These are phyloP conservation scores for Brassicogethes aeneus DNA, from an alignment of 2,888 invertebrate species.

Conservation along the genomic window DNA sequence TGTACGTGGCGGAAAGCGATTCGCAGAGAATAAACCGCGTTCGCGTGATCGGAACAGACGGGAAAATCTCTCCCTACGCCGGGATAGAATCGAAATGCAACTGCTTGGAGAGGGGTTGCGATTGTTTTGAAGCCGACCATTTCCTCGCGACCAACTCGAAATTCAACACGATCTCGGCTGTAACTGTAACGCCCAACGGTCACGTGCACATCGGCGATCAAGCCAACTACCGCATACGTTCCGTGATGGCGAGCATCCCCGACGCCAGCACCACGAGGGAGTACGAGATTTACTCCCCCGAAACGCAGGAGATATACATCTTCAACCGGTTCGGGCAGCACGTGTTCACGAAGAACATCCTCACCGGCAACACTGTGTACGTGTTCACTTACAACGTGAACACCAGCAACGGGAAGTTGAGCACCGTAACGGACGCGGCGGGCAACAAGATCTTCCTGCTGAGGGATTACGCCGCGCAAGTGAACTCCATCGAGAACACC, in stretches of 20 bases:
- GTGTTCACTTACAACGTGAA: slow-evolving; percentile 94
- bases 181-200: slow-evolving; percentile 89
- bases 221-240: slow-evolving; percentile 80
- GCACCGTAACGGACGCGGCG: slow-evolving; percentile 87
- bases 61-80: slow-evolving; percentile 86
- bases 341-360: slow-evolving; percentile 83
- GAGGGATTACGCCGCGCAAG: slow-evolving; percentile 76
- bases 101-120: slow-evolving; percentile 83
- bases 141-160: slow-evolving; percentile 87
- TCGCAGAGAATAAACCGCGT: slow-evolving; percentile 89
- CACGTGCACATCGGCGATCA: slow-evolving; percentile 94
- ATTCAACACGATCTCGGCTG: slow-evolving; percentile 88
- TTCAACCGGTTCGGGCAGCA: slow-evolving; percentile 95
- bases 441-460: slow-evolving; percentile 81
- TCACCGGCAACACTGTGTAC: slow-evolving; percentile 91
- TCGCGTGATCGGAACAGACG: slow-evolving; percentile 85
- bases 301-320: slow-evolving; percentile 89
- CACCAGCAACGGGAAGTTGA: slow-evolving; percentile 90
- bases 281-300: slow-evolving; percentile 91
- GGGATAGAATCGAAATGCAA: slow-evolving; percentile 92
- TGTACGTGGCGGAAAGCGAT: slow-evolving; percentile 94
- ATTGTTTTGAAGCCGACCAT: slow-evolving; percentile 88
- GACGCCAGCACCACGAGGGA: slow-evolving; percentile 75
- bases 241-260: slow-evolving; percentile 83
- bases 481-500: slow-evolving; percentile 90